These are phyloP conservation scores for Drosophila ficusphila DNA, from an alignment of 1,140 invertebrate genomes.

Conservation along the genomic window DNA sequence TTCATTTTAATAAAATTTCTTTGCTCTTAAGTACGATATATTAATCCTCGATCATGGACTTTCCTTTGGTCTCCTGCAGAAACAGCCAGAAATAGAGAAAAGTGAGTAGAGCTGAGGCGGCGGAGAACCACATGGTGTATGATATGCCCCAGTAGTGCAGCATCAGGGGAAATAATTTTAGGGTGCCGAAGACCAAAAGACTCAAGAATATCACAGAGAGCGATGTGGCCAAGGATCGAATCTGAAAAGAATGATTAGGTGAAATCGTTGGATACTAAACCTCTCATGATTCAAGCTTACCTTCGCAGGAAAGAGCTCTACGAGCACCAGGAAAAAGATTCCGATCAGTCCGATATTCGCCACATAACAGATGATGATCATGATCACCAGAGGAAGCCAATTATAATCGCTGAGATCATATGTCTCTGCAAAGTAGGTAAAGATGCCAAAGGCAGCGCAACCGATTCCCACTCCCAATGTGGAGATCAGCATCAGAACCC, in stretches of 20 bases:
- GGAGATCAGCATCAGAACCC: slow-evolving; percentile 75
- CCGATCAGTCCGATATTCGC: slow-evolving; percentile 72
- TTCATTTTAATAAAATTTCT: too few relatives aligned
- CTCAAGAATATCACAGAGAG: slow-evolving; percentile 67
- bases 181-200: slow-evolving; percentile 41
- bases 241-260: slow-evolving; percentile 53
- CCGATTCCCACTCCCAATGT: slow-evolving; percentile 68
- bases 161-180: slow-evolving; percentile 68
- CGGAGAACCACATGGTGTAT: slow-evolving; percentile 68
- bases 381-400: slow-evolving; percentile 72
- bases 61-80: slow-evolving; percentile 91
- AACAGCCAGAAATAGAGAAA: slow-evolving; percentile 66
- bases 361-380: slow-evolving; percentile 65
- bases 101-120: slow-evolving; percentile 44
- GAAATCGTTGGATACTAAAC: neutral
- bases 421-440: slow-evolving; percentile 45
- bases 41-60: slow-evolving; percentile 76
- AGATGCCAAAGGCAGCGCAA: slow-evolving; percentile 65
- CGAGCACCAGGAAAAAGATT: slow-evolving; percentile 69
- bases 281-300: slow-evolving; percentile 17
- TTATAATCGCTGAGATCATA: slow-evolving; percentile 47
- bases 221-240: slow-evolving; percentile 63
- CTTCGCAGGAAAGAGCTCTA: slow-evolving; percentile 76
- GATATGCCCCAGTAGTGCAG: slow-evolving; percentile 57
- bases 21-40: neutral